phyloP scores from a whole-genome alignment of 2,888 invertebrate genomes.

The Dryococelus australis region DNA sequence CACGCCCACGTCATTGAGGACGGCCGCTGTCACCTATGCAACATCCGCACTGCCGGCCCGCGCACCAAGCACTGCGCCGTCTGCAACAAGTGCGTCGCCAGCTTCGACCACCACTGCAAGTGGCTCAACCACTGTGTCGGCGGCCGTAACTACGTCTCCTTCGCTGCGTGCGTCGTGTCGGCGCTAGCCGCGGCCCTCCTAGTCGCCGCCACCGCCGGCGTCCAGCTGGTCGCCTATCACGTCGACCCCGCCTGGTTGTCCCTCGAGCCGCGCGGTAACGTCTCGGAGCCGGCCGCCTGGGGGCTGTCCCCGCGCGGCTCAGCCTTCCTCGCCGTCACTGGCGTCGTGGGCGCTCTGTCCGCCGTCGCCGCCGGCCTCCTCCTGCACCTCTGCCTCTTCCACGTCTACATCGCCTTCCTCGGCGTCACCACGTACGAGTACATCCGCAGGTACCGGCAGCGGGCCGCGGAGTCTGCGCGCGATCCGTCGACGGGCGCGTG shows the following conservation, averaged over 20 bases:
- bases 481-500: background rate
- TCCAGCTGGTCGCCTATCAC: slow-evolving; percentile 73
- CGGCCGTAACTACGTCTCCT: slow-evolving; percentile 84
- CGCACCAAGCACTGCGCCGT: slow-evolving; percentile 94
- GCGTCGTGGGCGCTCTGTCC: slow-evolving; percentile 73
- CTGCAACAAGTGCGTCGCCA: slow-evolving; percentile 96
- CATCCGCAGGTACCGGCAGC: slow-evolving; percentile 61
- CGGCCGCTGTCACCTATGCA: slow-evolving; percentile 92
- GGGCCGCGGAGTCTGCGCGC: background rate
- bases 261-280: slow-evolving; percentile 33
- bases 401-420: slow-evolving; percentile 83
- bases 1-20: slow-evolving; percentile 96
- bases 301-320: slow-evolving; percentile 59
- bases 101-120: slow-evolving; percentile 98
- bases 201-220: slow-evolving; percentile 73
- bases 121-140: slow-evolving; percentile 99
- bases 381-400: slow-evolving; percentile 86
- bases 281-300: slow-evolving; percentile 44
- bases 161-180: slow-evolving; percentile 80
- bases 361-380: slow-evolving; percentile 78
- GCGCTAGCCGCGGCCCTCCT: slow-evolving; percentile 76
- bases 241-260: slow-evolving; percentile 58
- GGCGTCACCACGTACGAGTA: slow-evolving; percentile 92
- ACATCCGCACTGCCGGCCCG: slow-evolving; percentile 75
- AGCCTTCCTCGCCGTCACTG: slow-evolving; percentile 66